Evolutionary conservation across 2,888 invertebrate genomes (phyloP).

Genomic region (Xanthorhoe spadicearia): DNA sequence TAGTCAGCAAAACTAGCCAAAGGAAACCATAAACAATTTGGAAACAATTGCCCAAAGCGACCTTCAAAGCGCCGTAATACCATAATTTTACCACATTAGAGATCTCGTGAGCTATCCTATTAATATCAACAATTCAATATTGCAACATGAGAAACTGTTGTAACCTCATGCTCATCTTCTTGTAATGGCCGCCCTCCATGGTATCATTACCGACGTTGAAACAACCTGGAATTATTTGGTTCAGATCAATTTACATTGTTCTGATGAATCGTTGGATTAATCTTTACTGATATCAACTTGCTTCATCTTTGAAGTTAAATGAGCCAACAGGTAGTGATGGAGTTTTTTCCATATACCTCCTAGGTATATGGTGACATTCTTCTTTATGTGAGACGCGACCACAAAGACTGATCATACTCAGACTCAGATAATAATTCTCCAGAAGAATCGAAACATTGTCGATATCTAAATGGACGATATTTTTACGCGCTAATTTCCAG

Average conservation of each 20-base stretch:
- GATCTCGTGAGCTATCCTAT: constrained; percentile 26
- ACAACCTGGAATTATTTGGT: constrained; percentile 3
- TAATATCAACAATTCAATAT: constrained; percentile 38
- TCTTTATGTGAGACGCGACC: too few relatives aligned
- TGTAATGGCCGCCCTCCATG: constrained; percentile 32
- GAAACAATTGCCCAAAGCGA: neutral
- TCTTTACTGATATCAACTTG: neutral
- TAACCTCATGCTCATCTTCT: constrained; percentile 42
- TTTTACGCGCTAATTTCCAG: too few relatives aligned
- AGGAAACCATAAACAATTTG: too few relatives aligned
- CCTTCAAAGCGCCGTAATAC: neutral
- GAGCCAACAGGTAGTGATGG: neutral
- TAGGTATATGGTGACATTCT: too few relatives aligned
- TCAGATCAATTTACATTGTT: constrained; percentile 7
- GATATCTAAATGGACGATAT: too few relatives aligned
- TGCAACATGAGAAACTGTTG: constrained; percentile 47
- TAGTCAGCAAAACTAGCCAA: too few relatives aligned
- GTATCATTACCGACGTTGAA: constrained; percentile 9
- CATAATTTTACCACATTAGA: constrained; percentile 13
- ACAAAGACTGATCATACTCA: too few relatives aligned
- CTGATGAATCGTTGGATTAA: neutral
- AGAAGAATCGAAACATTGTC: too few relatives aligned
- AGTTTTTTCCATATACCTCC: too few relatives aligned
- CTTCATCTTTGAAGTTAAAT: neutral
- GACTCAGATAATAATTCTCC: too few relatives aligned